phyloP scores from a whole-genome alignment of 2,797 vertebrate species.

The Notoglanidium macrostoma region DNA sequence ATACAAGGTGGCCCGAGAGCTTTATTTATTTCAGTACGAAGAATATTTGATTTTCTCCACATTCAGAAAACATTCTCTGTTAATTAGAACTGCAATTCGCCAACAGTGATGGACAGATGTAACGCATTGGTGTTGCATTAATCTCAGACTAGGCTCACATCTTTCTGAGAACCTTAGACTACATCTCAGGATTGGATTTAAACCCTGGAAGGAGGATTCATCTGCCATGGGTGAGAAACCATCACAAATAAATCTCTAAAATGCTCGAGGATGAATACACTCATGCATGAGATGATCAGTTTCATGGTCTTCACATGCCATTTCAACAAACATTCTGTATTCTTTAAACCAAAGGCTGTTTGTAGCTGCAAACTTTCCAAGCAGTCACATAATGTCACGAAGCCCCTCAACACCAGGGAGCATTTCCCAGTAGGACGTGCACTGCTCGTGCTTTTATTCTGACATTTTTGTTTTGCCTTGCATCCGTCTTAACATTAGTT shows the following conservation, averaged over 20 bases:
- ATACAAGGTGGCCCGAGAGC: background rate
- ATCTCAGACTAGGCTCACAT: background rate
- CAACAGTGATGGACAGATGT: background rate
- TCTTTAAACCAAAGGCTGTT: background rate
- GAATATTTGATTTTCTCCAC: background rate
- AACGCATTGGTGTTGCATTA: background rate
- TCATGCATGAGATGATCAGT: background rate
- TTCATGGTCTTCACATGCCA: background rate
- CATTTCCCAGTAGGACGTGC: background rate
- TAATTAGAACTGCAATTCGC: background rate
- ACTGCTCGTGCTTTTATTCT: background rate
- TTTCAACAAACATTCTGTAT: background rate
- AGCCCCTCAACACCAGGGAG: background rate
- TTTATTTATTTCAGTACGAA: background rate
- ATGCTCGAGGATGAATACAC: background rate
- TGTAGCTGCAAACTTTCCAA: background rate
- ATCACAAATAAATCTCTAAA: background rate
- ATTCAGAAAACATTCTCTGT: background rate
- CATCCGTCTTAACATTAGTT: background rate
- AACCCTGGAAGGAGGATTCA: background rate
- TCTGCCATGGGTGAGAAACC: background rate
- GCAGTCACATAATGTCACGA: background rate
- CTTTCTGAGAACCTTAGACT: constrained; percentile 5
- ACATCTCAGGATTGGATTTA: background rate
- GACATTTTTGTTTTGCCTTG: constrained; percentile 3